A percentile compares a stretch with the other conserved stretches of the same genome.
These are phyloP conservation scores for Micromussa lordhowensis DNA, from an alignment of 92 coral and sea anemone species.

Conservation along the genomic window DNA sequence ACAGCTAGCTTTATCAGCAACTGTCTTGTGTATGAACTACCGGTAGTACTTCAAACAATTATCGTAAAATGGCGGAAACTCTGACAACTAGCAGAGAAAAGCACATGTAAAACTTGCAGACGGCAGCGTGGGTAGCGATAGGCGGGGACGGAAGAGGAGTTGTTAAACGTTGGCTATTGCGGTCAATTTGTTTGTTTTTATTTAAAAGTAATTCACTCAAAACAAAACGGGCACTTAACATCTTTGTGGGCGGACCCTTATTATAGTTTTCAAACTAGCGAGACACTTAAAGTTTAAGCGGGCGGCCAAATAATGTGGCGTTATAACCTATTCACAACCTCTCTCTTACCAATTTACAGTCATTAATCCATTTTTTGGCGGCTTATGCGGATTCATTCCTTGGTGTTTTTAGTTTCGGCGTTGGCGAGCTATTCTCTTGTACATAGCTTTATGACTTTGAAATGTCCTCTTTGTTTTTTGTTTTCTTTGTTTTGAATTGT, in stretches of 20 bases:
- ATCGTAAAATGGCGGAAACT: neutral
- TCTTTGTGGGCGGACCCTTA: neutral
- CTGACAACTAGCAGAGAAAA: neutral
- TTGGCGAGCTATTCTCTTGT: no score
- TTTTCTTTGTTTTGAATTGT: neutral
- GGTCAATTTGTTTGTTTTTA: neutral
- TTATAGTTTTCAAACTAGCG: no score
- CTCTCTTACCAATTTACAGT: neutral
- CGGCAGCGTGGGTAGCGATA: slow-evolving; percentile 2
- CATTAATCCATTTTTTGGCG: no score
- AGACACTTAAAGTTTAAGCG: neutral
- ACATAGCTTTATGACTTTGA: neutral
- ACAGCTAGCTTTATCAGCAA: no score
- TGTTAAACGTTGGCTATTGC: neutral
- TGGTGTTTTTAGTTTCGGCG: no score
- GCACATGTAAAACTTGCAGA: neutral
- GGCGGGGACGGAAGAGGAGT: neutral
- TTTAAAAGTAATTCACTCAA: neutral
- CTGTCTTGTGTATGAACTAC: no score
- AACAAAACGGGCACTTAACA: neutral
- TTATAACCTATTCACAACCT: neutral
- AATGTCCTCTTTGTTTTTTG: neutral
- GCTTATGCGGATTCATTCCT: no score
- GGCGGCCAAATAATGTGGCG: neutral
- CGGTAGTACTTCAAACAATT: neutral